Conservation (phyloP, 1,140 invertebrate species). For the Euborellia annulipes region DNA sequence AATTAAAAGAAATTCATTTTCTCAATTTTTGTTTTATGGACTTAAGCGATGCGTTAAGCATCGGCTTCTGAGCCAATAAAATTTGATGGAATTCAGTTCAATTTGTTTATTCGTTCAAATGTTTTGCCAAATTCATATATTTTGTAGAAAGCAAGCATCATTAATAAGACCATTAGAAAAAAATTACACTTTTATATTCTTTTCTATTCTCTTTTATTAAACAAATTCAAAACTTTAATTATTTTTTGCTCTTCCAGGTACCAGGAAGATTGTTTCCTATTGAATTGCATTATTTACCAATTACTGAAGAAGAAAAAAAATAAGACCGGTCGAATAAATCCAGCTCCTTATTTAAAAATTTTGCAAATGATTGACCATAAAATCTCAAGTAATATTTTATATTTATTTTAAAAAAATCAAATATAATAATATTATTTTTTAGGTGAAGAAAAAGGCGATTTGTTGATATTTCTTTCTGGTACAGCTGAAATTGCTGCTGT, state of each 20-base stretch:
- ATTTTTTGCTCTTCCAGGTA: conserved; percentile 39
- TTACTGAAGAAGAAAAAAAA: conserved; percentile 50
- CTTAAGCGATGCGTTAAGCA: no score
- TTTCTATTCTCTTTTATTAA: no score
- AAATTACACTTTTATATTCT: no score
- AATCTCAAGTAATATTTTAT: conserved; percentile 44
- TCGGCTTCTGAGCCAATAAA: no score
- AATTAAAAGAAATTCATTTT: no score
- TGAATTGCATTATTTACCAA: conserved; percentile 70
- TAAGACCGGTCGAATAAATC: conserved; percentile 63
- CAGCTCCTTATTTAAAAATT: conserved; percentile 81
- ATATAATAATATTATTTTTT: conserved; percentile 25
- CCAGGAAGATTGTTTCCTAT: conserved; percentile 90
- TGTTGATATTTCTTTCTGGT: conserved; percentile 92
- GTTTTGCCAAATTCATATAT: no score
- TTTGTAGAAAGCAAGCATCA: no score
- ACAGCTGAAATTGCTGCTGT: conserved; percentile 87
- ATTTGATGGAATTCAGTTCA: no score
- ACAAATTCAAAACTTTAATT: conserved; percentile 9
- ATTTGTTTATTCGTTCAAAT: no score
- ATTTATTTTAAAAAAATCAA: conserved; percentile 4
- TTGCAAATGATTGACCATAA: conserved; percentile 84
- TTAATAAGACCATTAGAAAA: no score
- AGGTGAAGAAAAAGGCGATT: conserved; percentile 78
- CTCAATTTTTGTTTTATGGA: no score